phyloP scores from a whole-genome alignment of 92 coral and sea anemone species.

The Zoanthus sociatus region DNA sequence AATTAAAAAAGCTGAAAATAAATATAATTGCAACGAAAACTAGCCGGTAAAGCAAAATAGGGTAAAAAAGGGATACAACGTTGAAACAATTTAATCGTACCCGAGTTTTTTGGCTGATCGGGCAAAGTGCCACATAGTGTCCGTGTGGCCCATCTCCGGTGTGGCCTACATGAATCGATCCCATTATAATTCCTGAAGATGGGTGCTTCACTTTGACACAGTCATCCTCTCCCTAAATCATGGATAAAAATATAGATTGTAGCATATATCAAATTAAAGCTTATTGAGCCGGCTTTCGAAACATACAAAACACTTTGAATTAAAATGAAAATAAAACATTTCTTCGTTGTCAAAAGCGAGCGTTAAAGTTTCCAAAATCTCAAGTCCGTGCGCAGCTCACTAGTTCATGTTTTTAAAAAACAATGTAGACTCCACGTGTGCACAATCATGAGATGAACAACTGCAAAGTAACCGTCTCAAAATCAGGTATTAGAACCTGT shows the following conservation, averaged over 20 bases:
- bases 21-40: conserved; percentile 12
- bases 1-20: conserved; percentile 8
- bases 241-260: conserved; percentile 7
- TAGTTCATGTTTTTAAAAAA: background rate
- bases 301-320: conserved; percentile 8
- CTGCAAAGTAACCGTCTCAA: too few species aligned
- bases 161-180: conserved; percentile 8
- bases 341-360: conserved; percentile 15
- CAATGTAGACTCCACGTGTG: conserved; percentile 21
- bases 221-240: conserved; percentile 15
- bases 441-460: too few species aligned
- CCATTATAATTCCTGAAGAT: conserved; percentile 12
- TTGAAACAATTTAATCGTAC: conserved; percentile 12
- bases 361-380: conserved; percentile 17
- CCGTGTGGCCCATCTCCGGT: conserved; percentile 18
- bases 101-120: conserved; percentile 9
- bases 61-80: conserved; percentile 11
- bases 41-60: conserved; percentile 14
- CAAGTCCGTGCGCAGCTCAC: conserved; percentile 25
- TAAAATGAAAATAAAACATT: conserved; percentile 9
- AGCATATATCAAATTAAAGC: conserved; percentile 9
- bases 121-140: conserved; percentile 13
- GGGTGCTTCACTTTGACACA: conserved; percentile 12
- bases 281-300: conserved; percentile 15
- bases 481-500: background rate